phyloP scores from a whole-genome alignment of 1,140 invertebrate genomes.

The Wiebesia pumilae region DNA sequence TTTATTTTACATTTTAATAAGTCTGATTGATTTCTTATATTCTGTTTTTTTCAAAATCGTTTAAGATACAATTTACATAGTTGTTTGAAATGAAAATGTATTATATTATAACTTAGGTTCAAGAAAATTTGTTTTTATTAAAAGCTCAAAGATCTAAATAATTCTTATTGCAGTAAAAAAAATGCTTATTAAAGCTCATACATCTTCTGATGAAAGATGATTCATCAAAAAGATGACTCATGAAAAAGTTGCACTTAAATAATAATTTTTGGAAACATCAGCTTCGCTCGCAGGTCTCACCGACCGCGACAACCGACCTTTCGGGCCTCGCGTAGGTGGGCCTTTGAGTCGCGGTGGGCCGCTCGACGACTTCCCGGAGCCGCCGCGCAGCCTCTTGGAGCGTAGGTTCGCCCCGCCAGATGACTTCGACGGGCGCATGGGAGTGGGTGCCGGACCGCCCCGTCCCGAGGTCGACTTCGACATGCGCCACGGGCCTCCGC shows the following conservation, averaged over 20 bases:
- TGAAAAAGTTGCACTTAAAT: neutral
- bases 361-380: slow-evolving; percentile 59
- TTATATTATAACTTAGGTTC: no score
- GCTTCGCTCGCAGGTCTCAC: slow-evolving; percentile 7
- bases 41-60: no score
- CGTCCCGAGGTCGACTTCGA: slow-evolving; percentile 70
- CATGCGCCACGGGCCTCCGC: slow-evolving; percentile 61
- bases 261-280: neutral
- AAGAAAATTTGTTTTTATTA: no score
- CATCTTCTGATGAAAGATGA: no score
- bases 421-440: slow-evolving; percentile 66
- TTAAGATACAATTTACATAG: no score
- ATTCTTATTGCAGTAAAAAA: no score
- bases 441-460: slow-evolving; percentile 62
- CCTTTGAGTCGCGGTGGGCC: slow-evolving; percentile 62
- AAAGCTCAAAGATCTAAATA: no score
- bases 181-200: no score
- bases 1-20: no score
- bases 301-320: slow-evolving; percentile 35
- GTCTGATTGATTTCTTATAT: no score
- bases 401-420: slow-evolving; percentile 58
- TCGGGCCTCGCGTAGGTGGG: neutral
- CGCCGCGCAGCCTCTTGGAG: slow-evolving; percentile 58
- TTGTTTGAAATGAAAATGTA: no score
- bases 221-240: no score